Evolutionary conservation across 2,888 invertebrate genomes (phyloP).

Genomic region (Leptinotarsa peninsularis): DNA sequence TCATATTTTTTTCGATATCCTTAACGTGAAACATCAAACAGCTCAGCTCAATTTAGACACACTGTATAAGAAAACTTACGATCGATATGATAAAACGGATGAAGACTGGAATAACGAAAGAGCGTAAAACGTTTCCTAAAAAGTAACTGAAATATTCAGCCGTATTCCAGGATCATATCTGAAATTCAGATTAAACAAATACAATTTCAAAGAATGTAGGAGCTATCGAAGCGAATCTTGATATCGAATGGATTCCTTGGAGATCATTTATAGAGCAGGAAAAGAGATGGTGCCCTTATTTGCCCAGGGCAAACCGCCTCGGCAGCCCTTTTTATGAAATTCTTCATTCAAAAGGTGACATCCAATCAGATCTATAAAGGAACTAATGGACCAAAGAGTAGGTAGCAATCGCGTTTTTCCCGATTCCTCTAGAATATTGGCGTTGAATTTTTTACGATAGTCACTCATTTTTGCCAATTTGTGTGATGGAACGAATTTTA

Average conservation of each 20-base stretch:
- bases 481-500: constrained; percentile 20
- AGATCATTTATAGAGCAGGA: constrained; percentile 55
- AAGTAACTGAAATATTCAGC: constrained; percentile 53
- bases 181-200: constrained; percentile 66
- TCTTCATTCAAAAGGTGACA: constrained; percentile 56
- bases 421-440: constrained; percentile 17
- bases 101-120: constrained; percentile 44
- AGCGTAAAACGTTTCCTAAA: constrained; percentile 44
- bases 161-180: constrained; percentile 58
- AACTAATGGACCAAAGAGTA: constrained; percentile 63
- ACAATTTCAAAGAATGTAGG: constrained; percentile 63
- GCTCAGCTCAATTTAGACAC: no score
- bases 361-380: constrained; percentile 58
- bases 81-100: constrained; percentile 36
- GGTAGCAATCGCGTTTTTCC: constrained; percentile 25
- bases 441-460: constrained; percentile 12
- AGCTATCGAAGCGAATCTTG: constrained; percentile 58
- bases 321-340: constrained; percentile 48
- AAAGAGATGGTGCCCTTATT: constrained; percentile 60
- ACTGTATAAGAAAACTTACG: no score
- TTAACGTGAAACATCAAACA: no score
- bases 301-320: constrained; percentile 55
- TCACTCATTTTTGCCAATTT: constrained; percentile 19
- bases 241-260: constrained; percentile 58
- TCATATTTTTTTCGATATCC: no score